Evolutionary conservation across 2,888 invertebrate species (phyloP).

Genomic region (Itoplectis maculator): DNA sequence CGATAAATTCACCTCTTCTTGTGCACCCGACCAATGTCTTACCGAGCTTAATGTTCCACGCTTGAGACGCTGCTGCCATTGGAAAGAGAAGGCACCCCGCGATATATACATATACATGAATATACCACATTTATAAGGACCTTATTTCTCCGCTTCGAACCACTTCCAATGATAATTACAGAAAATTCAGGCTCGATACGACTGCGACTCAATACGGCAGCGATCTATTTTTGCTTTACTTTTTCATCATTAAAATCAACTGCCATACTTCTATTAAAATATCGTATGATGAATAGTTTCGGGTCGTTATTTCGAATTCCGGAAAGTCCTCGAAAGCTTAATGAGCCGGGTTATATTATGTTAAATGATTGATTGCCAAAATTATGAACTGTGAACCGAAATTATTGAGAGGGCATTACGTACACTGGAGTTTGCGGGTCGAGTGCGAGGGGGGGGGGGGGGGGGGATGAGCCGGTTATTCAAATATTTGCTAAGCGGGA

Average conservation of each 20-base stretch:
- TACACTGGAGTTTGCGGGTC: background rate
- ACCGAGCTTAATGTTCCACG: conserved; percentile 66
- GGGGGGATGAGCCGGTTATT: background rate
- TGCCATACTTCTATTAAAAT: background rate
- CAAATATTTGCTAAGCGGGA: background rate
- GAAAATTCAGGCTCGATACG: too few relatives aligned
- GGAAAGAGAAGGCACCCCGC: conserved; percentile 4
- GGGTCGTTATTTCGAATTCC: background rate
- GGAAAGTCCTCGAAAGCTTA: background rate
- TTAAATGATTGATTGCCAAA: background rate
- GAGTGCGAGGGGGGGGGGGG: background rate
- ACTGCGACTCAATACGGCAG: too few relatives aligned
- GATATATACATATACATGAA: background rate
- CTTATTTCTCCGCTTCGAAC: conserved; percentile 37
- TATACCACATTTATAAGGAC: background rate
- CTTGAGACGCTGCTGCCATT: conserved; percentile 61
- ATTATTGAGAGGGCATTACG: background rate
- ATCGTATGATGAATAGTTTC: background rate
- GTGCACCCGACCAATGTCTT: conserved; percentile 60
- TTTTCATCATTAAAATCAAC: too few relatives aligned
- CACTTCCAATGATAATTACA: conserved; percentile 54
- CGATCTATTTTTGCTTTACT: too few relatives aligned
- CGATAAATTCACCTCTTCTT: conserved; percentile 64
- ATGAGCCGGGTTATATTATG: background rate
- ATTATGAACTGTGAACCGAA: background rate